phyloP scores from a whole-genome alignment of 2,888 invertebrate species.

The Priocnemis perturbator region DNA sequence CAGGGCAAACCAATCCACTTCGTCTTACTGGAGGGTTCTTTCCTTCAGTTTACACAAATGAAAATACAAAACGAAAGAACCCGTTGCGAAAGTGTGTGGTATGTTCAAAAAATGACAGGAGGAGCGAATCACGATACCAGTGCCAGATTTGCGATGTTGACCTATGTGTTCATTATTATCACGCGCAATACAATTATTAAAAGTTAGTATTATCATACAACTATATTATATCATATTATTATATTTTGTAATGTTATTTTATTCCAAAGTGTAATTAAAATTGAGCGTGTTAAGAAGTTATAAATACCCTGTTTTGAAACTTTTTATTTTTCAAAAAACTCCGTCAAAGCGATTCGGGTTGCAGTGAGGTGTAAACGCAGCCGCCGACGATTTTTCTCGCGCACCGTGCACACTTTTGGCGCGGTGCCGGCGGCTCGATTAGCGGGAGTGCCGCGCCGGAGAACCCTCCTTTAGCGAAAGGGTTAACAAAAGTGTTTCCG shows the following conservation, averaged over 20 bases:
- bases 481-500: background rate
- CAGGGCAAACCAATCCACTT: conserved; percentile 29
- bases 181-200: conserved; percentile 16
- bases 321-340: too few species aligned
- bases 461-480: conserved; percentile 20
- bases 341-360: conserved; percentile 11
- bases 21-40: conserved; percentile 31
- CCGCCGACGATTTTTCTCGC: conserved; percentile 3
- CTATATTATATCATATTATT: conserved; percentile 4
- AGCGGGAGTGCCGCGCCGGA: conserved; percentile 14
- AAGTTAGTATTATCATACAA: background rate
- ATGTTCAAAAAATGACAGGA: conserved; percentile 28
- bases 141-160: conserved; percentile 30
- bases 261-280: background rate
- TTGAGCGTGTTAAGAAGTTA: background rate
- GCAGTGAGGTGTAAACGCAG: conserved; percentile 9
- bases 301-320: conserved; percentile 7
- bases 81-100: conserved; percentile 30
- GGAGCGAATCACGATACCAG: conserved; percentile 20
- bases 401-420: conserved; percentile 17
- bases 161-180: conserved; percentile 19
- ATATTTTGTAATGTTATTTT: conserved; percentile 7
- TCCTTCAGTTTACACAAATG: conserved; percentile 24
- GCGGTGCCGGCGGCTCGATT: conserved; percentile 15
- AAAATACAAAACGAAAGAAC: conserved; percentile 27